Percentiles rank a stretch among this genome's conserved stretches.
Evolutionary conservation across 2,888 invertebrate species (phyloP).

Genomic region (Parasteatoda lunata): DNA sequence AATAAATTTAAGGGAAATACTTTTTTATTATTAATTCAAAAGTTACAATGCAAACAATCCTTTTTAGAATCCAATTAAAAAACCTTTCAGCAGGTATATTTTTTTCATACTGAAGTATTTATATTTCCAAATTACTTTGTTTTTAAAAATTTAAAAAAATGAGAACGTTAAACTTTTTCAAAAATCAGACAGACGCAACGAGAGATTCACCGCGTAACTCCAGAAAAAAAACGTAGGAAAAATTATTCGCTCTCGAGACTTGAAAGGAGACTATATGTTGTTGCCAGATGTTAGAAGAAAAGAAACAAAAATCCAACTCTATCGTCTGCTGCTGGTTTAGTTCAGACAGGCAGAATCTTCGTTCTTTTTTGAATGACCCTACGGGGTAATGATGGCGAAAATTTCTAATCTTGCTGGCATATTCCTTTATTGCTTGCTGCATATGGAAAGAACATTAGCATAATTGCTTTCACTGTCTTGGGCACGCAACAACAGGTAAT

Average conservation of each 20-base stretch:
- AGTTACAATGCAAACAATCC: too few species aligned
- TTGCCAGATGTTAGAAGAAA: constrained; percentile 14
- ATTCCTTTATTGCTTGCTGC: constrained; percentile 48
- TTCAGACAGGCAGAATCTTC: constrained; percentile 16
- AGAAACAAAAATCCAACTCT: constrained; percentile 1
- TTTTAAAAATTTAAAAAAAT: too few species aligned
- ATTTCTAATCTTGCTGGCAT: constrained; percentile 49
- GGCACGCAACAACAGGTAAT: constrained; percentile 44
- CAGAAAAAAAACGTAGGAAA: background rate
- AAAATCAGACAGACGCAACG: background rate
- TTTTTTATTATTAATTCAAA: too few species aligned
- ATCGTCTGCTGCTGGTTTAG: constrained; percentile 31
- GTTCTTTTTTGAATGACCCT: constrained; percentile 51
- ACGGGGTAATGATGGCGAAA: constrained; percentile 45
- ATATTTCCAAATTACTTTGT: too few species aligned
- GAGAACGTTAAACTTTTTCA: background rate
- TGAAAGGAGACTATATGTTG: constrained; percentile 34
- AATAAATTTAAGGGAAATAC: too few species aligned
- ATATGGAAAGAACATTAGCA: constrained; percentile 37
- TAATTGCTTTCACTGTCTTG: constrained; percentile 50
- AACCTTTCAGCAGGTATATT: too few species aligned
- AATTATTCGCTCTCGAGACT: background rate
- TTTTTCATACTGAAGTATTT: too few species aligned
- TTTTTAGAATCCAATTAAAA: too few species aligned
- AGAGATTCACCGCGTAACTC: background rate